phyloP scores from a whole-genome alignment of 2,888 invertebrate genomes.

The Agonopterix heracliana region DNA sequence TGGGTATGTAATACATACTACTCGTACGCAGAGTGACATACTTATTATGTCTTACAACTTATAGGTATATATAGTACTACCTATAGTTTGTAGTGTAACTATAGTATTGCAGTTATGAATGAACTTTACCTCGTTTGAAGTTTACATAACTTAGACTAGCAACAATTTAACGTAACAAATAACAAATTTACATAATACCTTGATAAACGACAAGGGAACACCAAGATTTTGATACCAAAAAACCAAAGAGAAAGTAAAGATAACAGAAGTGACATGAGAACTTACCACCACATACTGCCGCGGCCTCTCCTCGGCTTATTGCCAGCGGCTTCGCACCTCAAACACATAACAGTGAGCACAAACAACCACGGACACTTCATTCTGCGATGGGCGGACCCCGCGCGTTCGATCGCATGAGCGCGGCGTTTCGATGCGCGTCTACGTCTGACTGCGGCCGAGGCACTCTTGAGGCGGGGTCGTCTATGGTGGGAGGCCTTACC shows the following conservation, averaged over 20 bases:
- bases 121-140: no score
- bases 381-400: constrained; percentile 60
- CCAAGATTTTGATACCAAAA: background rate
- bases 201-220: no score
- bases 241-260: background rate
- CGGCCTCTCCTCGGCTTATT: constrained; percentile 86
- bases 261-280: constrained; percentile 21
- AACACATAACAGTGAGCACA: constrained; percentile 72
- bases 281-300: constrained; percentile 96
- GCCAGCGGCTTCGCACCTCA: constrained; percentile 63
- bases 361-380: constrained; percentile 75
- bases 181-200: no score
- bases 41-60: no score
- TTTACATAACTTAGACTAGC: no score
- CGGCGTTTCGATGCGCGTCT: constrained; percentile 53
- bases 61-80: no score
- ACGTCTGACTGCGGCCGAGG: constrained; percentile 45
- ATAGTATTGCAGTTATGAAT: no score
- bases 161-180: no score
- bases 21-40: no score
- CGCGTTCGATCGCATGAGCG: constrained; percentile 52
- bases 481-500: constrained; percentile 65
- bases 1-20: no score
- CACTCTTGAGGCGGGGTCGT: constrained; percentile 55
- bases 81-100: no score